Conservation (phyloP, 2,888 invertebrate genomes). For the Lithodes maja region DNA sequence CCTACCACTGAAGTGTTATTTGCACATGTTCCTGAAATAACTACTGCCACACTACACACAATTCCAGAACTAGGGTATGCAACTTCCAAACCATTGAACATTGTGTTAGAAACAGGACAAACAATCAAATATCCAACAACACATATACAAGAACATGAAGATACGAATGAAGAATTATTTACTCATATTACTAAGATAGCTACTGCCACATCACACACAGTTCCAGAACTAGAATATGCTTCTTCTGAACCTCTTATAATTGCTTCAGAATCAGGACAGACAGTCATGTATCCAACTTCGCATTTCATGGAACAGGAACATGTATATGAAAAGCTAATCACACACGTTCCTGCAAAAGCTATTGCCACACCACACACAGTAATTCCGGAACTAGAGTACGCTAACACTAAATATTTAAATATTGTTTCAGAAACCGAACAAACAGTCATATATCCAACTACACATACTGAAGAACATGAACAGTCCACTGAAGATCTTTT, state of each 20-base stretch:
- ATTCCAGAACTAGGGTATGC: neutral
- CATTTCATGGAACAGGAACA: constrained; percentile 3
- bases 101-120: constrained; percentile 20
- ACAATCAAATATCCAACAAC: constrained; percentile 4
- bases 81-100: neutral
- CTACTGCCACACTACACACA: constrained; percentile 5
- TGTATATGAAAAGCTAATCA: neutral
- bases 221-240: neutral
- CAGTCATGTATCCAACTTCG: neutral
- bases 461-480: too few species aligned
- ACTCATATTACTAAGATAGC: too few species aligned
- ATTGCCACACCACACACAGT: too few species aligned
- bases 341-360: too few species aligned
- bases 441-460: too few species aligned
- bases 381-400: neutral
- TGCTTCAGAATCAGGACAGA: neutral
- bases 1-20: neutral
- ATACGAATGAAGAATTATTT: too few species aligned
- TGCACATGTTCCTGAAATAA: neutral
- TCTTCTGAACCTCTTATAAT: neutral
- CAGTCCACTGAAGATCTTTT: neutral
- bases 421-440: constrained; percentile 16
- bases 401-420: neutral
- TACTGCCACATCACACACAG: neutral
- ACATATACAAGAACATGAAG: neutral